A percentile compares a stretch with the other conserved stretches of the same genome.
Conservation (phyloP, 2,888 invertebrate species). For the Ophraella communa region DNA sequence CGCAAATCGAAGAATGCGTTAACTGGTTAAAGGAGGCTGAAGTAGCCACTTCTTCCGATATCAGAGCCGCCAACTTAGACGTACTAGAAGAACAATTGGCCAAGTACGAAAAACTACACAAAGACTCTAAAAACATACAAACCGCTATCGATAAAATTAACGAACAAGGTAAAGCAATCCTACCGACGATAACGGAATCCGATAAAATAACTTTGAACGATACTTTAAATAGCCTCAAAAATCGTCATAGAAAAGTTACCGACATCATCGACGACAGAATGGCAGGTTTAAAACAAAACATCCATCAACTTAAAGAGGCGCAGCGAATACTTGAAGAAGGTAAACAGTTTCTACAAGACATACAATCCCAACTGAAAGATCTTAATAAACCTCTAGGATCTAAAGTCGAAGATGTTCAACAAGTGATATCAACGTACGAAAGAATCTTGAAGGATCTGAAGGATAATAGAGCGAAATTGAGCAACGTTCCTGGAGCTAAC, state of each 20-base stretch:
- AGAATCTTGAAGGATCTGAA: conserved; percentile 79
- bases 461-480: conserved; percentile 77
- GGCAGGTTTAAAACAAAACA: conserved; percentile 75
- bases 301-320: conserved; percentile 82
- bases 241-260: conserved; percentile 77
- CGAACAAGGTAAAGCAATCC: conserved; percentile 80
- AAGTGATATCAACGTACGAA: conserved; percentile 79
- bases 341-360: conserved; percentile 77
- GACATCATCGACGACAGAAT: conserved; percentile 79
- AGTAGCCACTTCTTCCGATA: conserved; percentile 81
- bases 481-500: conserved; percentile 78
- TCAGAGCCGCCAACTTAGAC: conserved; percentile 80
- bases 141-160: conserved; percentile 76
- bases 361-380: conserved; percentile 84
- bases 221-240: conserved; percentile 77
- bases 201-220: conserved; percentile 85
- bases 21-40: conserved; percentile 93
- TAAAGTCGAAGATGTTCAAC: conserved; percentile 87
- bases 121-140: conserved; percentile 75
- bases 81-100: conserved; percentile 85
- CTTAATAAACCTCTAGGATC: conserved; percentile 87
- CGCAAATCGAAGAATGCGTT: conserved; percentile 78
- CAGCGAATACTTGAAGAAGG: conserved; percentile 81
- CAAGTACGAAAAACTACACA: conserved; percentile 82
- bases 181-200: conserved; percentile 81